Base-by-base conservation (phyloP, 2,888 invertebrate genomes). In the Caenorhabditis sp. region DNA sequence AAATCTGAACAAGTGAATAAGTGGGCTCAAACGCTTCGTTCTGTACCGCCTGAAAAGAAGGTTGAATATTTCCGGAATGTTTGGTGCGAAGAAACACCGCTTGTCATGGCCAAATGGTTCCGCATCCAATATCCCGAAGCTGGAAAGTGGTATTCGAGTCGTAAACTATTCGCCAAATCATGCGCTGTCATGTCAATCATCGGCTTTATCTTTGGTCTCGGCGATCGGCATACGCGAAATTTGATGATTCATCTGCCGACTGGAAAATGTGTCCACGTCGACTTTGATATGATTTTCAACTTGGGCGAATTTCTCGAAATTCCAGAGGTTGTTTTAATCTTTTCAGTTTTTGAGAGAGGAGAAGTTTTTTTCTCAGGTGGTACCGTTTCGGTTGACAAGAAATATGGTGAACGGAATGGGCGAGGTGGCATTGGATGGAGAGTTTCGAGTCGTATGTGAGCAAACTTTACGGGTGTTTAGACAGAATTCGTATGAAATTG, bases 221-320 rank as follows among this genome's bases (percentile, higher is more conserved):
- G 82, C 36, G 86, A 86, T 67, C 78, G 86, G 5, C 86, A 86
- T 63, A 77, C 80, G 23, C 85, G 82, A 43, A 86, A 86, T 63
- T 94, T 99, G 85, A 91, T 95, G 8, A 91, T 97, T 81, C 97
- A 99, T 89, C 92, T 94, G 0, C 93, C 92, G 0, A 93, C 92
- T 83, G 99, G 99, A 0, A 95, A 97, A 88, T 92, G 93, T 0
- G 93, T 99, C 0, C 99, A 99, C 88, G 97, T 99, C 0, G 99
- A 99, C 89, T 97, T 97, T 89, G 97, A 96, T 89, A 95, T 96
- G 87, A 90, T 99, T 20, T 99, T 99, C 89, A 97, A 99, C 89
- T 93, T 91, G 54, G 84, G 84, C 17, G 87, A 87, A 59, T 58
- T 67, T 25, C 62, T 86, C 36, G 68, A 67, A 0, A 76, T 80